Evolutionary conservation across 1,140 invertebrate species (phyloP).

Genomic region (Saccostrea echinata): DNA sequence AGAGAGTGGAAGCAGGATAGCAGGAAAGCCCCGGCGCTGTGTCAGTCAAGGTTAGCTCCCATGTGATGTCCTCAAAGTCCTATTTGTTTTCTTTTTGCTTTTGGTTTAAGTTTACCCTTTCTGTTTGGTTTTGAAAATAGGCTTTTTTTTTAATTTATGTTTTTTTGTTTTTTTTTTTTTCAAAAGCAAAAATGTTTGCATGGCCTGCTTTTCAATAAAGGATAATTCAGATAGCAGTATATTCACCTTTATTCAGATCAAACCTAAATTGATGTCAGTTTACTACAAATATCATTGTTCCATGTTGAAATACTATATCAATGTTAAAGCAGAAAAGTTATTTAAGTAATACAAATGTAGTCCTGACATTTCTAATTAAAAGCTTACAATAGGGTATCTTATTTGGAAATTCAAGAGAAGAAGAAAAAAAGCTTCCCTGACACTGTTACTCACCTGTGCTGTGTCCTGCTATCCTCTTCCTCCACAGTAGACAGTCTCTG

Average conservation of each 20-base stretch:
- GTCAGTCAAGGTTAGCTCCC: slow-evolving; percentile 57
- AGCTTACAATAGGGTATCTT: background rate
- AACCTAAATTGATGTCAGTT: too few species aligned
- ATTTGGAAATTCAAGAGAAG: background rate
- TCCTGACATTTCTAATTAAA: too few species aligned
- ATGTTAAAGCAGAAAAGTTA: too few species aligned
- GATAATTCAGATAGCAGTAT: background rate
- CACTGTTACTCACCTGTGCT: background rate
- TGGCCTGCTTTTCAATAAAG: background rate
- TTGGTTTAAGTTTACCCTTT: slow-evolving; percentile 2
- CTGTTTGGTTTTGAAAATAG: slow-evolving; percentile 23
- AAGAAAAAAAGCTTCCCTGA: background rate
- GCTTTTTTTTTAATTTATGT: background rate
- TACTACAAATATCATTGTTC: too few species aligned
- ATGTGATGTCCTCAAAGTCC: slow-evolving; percentile 7
- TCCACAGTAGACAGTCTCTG: slow-evolving; percentile 2
- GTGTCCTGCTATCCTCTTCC: slow-evolving; percentile 19
- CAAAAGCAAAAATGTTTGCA: background rate
- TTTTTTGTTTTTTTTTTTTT: slow-evolving; percentile 4
- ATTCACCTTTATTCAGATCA: background rate
- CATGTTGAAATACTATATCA: too few species aligned
- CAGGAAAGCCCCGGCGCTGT: slow-evolving; percentile 52
- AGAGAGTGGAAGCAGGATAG: slow-evolving; percentile 55
- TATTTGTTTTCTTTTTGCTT: slow-evolving; percentile 5
- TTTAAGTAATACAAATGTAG: too few species aligned